Conservation (phyloP, 1,140 invertebrate species). For the Battus philenor region DNA sequence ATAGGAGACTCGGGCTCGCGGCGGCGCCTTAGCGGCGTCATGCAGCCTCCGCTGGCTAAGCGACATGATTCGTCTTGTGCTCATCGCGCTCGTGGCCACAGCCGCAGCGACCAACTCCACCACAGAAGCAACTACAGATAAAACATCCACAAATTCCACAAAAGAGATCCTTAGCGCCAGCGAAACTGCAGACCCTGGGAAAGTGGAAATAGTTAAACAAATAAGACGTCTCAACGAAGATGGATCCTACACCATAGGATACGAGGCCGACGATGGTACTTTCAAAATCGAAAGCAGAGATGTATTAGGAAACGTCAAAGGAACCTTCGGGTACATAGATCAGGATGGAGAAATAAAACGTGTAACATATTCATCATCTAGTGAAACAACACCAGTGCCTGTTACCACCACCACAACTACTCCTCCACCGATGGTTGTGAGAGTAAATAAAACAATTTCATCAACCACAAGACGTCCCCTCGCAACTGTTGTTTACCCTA, state of each 20-base stretch:
- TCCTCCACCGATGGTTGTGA: constrained; percentile 55
- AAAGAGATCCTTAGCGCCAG: constrained; percentile 74
- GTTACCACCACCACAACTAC: constrained; percentile 64
- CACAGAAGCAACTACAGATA: constrained; percentile 40
- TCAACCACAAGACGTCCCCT: constrained; percentile 69
- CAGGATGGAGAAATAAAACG: constrained; percentile 87
- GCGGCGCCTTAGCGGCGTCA: constrained; percentile 57
- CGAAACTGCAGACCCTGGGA: constrained; percentile 76
- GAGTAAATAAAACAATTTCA: constrained; percentile 66
- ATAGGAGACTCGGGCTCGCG: constrained; percentile 51
- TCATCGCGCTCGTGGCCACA: constrained; percentile 48
- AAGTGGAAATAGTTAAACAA: constrained; percentile 82
- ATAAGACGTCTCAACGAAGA: constrained; percentile 89
- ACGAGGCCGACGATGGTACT: constrained; percentile 89
- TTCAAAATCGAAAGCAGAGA: constrained; percentile 91
- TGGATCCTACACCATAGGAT: constrained; percentile 90
- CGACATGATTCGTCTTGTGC: constrained; percentile 56
- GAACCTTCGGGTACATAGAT: constrained; percentile 91
- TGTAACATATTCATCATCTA: constrained; percentile 85
- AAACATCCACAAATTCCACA: constrained; percentile 42
- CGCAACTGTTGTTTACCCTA: constrained; percentile 68
- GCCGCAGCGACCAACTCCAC: constrained; percentile 65
- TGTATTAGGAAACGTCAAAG: constrained; percentile 88
- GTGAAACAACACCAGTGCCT: constrained; percentile 72
- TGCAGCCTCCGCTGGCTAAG: constrained; percentile 50